Base-by-base conservation (phyloP, 2,888 invertebrate genomes). In the Eupithecia subumbrata region DNA sequence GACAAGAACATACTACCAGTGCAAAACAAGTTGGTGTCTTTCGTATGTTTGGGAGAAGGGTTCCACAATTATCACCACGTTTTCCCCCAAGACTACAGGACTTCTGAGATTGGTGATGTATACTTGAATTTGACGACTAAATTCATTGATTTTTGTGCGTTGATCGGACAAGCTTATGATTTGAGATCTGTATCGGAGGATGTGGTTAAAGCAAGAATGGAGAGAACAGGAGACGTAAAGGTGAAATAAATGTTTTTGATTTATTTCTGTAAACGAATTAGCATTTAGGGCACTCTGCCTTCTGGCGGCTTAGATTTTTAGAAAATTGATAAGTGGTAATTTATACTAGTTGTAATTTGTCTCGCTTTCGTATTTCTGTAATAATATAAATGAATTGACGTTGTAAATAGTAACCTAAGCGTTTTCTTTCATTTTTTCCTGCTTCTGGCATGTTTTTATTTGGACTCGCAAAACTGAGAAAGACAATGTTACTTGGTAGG, bases 51-150 rank as follows among this genome's bases (percentile, higher is more conserved):
- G 5, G 89, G 89, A 0, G 89, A 89, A 76, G 89, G 89, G 0
- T 89, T 84, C 64, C 90, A 90, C 52, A 90, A 89, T n/a, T 89
- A 84, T 66, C 89, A 90, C 72, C 89, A 90, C 48, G 84, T 83
- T 0, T 90, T 85, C 67, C 89, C 89, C 0, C 88, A 83, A 81
- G 89, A 90, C 74, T 89, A 88, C 25, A 78, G 84, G 8, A 79
- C 88, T 0, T 85, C 85, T 0, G 90, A 88, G 69, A n/a, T 88
- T 5, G 86, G 87, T 2, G 80, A 80, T 34, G 75, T 79, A 34
- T 76, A 22, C n/a, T 16, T 88, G 25, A 83, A 84, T 73, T 43
- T 76, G 5, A 72, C 82, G 0, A 83, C 84, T 0, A 66, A 70
- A 7, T 79, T 84, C 7, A 84, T 87, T 40, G 81, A 84, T 70